Conservation (phyloP, 2,113 vertebrate species). For the Anguilla rostrata region DNA sequence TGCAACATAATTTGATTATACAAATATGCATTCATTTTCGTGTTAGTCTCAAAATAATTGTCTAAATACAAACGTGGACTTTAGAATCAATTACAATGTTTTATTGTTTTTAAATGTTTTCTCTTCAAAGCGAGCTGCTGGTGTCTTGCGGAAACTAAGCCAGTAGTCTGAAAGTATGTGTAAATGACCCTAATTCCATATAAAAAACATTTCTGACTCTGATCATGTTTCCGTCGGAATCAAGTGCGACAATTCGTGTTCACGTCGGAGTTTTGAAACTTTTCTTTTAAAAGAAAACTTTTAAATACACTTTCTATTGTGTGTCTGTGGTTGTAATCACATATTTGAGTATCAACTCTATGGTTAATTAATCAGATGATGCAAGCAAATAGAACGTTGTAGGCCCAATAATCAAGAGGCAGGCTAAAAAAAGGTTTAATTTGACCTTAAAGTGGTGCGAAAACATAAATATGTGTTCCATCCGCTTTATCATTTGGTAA, state of each 20-base stretch:
- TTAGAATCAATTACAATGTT: neutral
- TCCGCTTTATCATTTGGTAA: neutral
- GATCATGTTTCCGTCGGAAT: neutral
- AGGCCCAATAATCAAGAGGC: neutral
- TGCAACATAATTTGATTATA: neutral
- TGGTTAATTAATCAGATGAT: too few relatives aligned
- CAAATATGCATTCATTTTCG: neutral
- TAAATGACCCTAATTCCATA: neutral
- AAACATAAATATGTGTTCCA: neutral
- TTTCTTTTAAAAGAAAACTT: neutral
- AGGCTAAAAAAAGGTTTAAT: neutral
- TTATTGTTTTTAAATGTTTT: neutral
- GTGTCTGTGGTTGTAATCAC: neutral
- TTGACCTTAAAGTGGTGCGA: neutral
- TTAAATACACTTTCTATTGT: neutral
- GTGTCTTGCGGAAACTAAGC: neutral
- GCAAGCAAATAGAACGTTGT: too few relatives aligned
- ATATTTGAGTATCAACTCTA: neutral
- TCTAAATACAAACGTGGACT: neutral
- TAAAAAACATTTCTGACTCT: neutral
- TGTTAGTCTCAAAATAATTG: neutral
- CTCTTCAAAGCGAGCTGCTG: neutral
- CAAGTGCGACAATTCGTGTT: neutral
- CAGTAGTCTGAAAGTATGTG: neutral
- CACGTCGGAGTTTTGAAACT: neutral